These are phyloP conservation scores for Azemiops feae DNA, from an alignment of 2,113 vertebrate species.

Conservation along the genomic window DNA sequence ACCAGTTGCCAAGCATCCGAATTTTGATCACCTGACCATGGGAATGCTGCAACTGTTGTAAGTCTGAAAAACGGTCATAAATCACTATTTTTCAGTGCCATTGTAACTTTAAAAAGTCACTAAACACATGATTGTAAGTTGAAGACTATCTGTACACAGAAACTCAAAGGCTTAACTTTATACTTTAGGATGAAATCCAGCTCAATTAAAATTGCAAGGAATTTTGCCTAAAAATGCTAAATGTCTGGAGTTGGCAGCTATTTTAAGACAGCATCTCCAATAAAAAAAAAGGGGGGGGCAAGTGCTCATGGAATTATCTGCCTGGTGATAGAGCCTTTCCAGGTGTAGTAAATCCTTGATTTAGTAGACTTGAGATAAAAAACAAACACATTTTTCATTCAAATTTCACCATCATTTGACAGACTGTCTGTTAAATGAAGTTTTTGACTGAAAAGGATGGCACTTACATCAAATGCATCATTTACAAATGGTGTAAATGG, in stretches of 20 bases:
- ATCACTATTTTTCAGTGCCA: not conserved
- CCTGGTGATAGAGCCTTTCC: not conserved
- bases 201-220: not conserved
- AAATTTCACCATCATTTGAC: not conserved
- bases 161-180: not conserved
- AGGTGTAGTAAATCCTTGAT: not conserved
- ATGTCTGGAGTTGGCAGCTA: not conserved
- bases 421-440: not conserved
- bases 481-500: not conserved
- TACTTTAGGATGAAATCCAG: conserved; percentile 4
- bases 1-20: not conserved
- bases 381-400: not conserved
- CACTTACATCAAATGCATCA: not conserved
- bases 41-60: not conserved
- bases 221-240: not conserved
- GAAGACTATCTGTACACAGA: not conserved
- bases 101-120: not conserved
- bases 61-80: not conserved
- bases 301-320: not conserved
- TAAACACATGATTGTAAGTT: not conserved
- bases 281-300: not conserved
- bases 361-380: not conserved
- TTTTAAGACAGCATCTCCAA: not conserved
- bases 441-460: not conserved
- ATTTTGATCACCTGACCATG: not conserved